A percentile compares a stretch with the other conserved stretches of the same genome.
Conservation (phyloP, 2,797 vertebrate genomes). For the Anas flavirostris region DNA sequence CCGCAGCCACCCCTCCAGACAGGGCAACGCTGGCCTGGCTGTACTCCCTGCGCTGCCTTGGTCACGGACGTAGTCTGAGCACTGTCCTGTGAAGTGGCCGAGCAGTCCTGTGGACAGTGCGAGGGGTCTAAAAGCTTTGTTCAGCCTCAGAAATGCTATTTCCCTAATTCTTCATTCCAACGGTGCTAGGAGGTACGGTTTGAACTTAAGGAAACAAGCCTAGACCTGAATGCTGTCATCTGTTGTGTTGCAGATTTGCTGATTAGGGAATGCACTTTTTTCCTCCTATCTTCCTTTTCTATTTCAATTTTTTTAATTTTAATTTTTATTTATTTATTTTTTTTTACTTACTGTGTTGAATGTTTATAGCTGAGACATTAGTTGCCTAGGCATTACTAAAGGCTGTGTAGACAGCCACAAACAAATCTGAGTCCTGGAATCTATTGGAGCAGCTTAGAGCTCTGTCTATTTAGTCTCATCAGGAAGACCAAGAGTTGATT, state of each 20-base stretch:
- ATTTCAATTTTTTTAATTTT: background rate
- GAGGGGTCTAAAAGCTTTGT: background rate
- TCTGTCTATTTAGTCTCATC: background rate
- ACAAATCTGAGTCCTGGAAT: background rate
- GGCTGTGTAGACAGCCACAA: background rate
- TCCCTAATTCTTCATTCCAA: background rate
- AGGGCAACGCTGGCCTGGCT: fast-evolving
- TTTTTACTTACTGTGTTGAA: background rate
- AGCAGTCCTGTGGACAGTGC: background rate
- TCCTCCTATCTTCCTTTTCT: background rate
- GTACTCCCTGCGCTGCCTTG: background rate
- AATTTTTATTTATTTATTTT: background rate
- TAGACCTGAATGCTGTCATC: background rate
- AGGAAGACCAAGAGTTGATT: background rate
- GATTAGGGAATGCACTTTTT: background rate
- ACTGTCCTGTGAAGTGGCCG: background rate
- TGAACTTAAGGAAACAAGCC: background rate
- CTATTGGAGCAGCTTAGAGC: background rate
- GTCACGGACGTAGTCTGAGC: background rate
- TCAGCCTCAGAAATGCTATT: background rate
- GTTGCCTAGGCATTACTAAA: background rate
- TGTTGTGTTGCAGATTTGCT: background rate
- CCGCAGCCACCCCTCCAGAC: fast-evolving
- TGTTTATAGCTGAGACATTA: background rate
- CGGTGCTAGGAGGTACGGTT: background rate